Percentiles rank a stretch among this genome's conserved stretches.
Conservation (phyloP, 2,888 invertebrate genomes). For the Mesorhabditis spiculigera region DNA sequence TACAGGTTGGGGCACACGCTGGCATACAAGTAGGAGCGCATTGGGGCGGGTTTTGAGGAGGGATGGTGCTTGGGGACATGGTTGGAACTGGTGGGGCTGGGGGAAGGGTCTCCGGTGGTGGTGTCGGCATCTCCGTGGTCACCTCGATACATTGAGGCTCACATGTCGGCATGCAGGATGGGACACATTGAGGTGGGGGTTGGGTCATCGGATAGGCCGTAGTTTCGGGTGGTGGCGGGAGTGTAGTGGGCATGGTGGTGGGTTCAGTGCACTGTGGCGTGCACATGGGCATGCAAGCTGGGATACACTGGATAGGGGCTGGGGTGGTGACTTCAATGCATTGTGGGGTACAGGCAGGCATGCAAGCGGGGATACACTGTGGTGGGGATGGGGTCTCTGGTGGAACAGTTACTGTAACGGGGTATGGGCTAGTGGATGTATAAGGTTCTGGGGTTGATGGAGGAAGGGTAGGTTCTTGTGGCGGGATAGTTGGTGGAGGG, state of each 20-base stretch:
- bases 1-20: no score
- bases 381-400: background rate
- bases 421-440: background rate
- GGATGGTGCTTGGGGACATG: background rate
- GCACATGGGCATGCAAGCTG: background rate
- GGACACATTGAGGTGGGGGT: slow-evolving; percentile 1
- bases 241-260: background rate
- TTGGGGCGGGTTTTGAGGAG: background rate
- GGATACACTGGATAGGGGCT: background rate
- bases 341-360: slow-evolving; percentile 8
- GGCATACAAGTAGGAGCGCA: background rate
- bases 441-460: background rate
- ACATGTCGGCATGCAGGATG: background rate
- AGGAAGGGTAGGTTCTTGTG: background rate
- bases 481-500: background rate
- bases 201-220: background rate
- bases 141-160: background rate
- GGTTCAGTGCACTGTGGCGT: background rate
- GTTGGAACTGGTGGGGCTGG: background rate
- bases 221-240: no score
- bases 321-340: background rate
- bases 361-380: slow-evolving; percentile 9
- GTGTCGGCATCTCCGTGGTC: background rate
- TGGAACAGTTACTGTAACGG: background rate
- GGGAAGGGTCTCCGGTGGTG: background rate